These are phyloP conservation scores for Drosophila tristis DNA, from an alignment of 1,140 invertebrate species.

Conservation along the genomic window DNA sequence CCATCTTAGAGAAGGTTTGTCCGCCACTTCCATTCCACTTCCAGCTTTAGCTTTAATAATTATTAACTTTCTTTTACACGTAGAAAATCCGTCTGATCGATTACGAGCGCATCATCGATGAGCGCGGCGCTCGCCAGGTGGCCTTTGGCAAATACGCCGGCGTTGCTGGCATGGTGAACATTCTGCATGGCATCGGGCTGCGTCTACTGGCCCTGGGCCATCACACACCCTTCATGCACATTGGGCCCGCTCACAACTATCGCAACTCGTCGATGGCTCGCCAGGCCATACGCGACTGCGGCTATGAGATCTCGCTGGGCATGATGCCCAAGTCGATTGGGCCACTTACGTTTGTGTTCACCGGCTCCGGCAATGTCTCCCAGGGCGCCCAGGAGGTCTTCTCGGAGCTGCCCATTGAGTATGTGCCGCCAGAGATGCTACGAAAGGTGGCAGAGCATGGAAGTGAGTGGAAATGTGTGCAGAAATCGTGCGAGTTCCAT, in stretches of 20 bases:
- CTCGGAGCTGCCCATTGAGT: slow-evolving; percentile 98
- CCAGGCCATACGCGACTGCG: slow-evolving; percentile 98
- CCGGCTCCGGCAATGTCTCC: slow-evolving; percentile 94
- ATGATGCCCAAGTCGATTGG: slow-evolving; percentile 99
- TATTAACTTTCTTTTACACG: slow-evolving; percentile 5
- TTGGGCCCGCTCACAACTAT: slow-evolving; percentile 99
- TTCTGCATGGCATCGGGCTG: slow-evolving; percentile 97
- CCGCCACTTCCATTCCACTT: not conserved
- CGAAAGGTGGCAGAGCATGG: slow-evolving; percentile 98
- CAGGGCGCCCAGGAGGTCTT: slow-evolving; percentile 98
- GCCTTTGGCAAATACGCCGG: slow-evolving; percentile 99
- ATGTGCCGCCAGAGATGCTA: slow-evolving; percentile 97
- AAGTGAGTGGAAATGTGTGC: slow-evolving; percentile 87
- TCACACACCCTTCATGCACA: slow-evolving; percentile 99
- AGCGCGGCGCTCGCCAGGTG: slow-evolving; percentile 94
- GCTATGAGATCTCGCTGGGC: slow-evolving; percentile 98
- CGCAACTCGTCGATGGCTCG: slow-evolving; percentile 98
- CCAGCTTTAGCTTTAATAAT: not conserved
- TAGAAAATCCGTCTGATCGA: slow-evolving; percentile 98
- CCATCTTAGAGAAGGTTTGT: slow-evolving; percentile 94
- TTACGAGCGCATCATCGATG: slow-evolving; percentile 98
- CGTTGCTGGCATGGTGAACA: slow-evolving; percentile 99
- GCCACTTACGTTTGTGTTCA: slow-evolving; percentile 98
- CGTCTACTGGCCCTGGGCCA: slow-evolving; percentile 97
- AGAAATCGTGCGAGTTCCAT: not conserved